phyloP scores from a whole-genome alignment of 1,140 invertebrate species.

The Aleiodes sp. region DNA sequence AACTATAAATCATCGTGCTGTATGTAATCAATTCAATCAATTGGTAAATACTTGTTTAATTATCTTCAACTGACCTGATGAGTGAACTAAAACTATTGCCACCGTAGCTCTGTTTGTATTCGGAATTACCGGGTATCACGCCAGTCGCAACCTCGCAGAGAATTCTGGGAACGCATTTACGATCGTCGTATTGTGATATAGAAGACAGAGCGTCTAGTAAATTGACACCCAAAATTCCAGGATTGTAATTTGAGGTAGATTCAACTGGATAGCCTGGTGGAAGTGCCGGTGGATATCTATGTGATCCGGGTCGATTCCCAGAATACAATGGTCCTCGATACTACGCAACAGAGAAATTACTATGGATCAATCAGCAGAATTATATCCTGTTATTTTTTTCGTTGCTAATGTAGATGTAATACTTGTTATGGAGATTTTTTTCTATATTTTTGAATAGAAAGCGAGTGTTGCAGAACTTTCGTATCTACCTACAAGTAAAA shows the following conservation, averaged over 20 bases:
- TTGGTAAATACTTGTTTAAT: slow-evolving; percentile 36
- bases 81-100: slow-evolving; percentile 70
- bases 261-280: slow-evolving; percentile 18
- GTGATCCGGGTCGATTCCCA: neutral
- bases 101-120: slow-evolving; percentile 28
- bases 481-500: too few relatives aligned
- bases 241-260: slow-evolving; percentile 5
- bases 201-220: slow-evolving; percentile 72
- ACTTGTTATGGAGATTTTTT: too few relatives aligned
- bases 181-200: slow-evolving; percentile 78
- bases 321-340: neutral
- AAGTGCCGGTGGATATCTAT: slow-evolving; percentile 24
- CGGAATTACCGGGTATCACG: slow-evolving; percentile 63
- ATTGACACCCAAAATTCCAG: slow-evolving; percentile 44
- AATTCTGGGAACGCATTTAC: slow-evolving; percentile 79
- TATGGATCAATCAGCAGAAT: neutral
- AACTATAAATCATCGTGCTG: slow-evolving; percentile 53
- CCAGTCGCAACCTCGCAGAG: slow-evolving; percentile 79
- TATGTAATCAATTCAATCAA: slow-evolving; percentile 29
- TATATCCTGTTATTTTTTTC: neutral
- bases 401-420: too few relatives aligned
- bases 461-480: too few relatives aligned
- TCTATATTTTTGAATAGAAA: too few relatives aligned
- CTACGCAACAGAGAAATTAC: neutral
- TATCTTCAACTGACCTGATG: slow-evolving; percentile 69